Evolutionary conservation across 2,797 vertebrate genomes (phyloP), one percentile per base, ranked within the genome.

Genomic region (Amblyraja radiata): DNA sequence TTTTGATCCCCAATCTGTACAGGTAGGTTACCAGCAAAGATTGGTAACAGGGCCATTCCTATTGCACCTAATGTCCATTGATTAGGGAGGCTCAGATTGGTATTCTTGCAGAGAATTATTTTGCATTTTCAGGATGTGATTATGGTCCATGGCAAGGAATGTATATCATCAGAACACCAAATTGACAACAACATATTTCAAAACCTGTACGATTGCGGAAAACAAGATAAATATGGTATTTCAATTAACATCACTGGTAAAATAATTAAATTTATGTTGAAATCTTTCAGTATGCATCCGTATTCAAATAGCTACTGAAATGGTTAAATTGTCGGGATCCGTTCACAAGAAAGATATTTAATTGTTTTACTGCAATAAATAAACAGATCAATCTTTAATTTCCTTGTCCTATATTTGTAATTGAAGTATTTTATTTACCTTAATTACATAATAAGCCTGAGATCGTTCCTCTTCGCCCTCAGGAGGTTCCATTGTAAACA

Each of bases 401-500:
- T 93, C 16, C 23, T 39, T 23, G 6, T 23, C 11, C 23, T 13
- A 54, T 11, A 28, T 16, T 21, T 93, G 68, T 91, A 93, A 76
- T 58, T 28, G 23, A 73, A 54, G 21, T 21, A 54, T 92, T 71
- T n/a, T 92, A 58, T 92, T 93, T 95, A 99, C 99, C 97, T 98
- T 99, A 94, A 97, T 97, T 93, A 98, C 94, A 93, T 97, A 97
- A 94, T 98, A 99, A 63, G 97, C 95, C 93, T 97, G 97, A 0
- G 96, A 97, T 94, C 96, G 97, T 81, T 97, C 97, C 94, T 98
- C 98, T 94, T 99, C 98, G 93, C 97, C 98, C 81, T 98, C 97
- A 5, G 97, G 97, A 93, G 97, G 94, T 93, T 96, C 96, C 97
- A 97, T 97, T 25, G 95, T 95, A 93, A 97, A 61, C 61, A 95